Evolutionary conservation across 2,113 vertebrate species (phyloP).

Genomic region (Morphnarchus princeps): DNA sequence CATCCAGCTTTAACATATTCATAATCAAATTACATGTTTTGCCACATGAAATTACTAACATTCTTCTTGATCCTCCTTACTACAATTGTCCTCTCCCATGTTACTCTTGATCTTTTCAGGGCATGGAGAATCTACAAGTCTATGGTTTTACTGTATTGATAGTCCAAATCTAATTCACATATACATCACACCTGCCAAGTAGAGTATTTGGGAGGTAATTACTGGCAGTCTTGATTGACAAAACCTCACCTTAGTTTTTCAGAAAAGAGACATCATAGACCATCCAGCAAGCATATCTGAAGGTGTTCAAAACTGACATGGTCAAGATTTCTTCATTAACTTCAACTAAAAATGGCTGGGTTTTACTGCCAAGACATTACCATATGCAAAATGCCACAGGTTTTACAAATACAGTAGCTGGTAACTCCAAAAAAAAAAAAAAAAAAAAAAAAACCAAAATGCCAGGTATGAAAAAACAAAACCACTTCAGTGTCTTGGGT

Average conservation of each 20-base stretch:
- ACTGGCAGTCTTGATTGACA: background rate
- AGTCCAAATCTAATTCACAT: background rate
- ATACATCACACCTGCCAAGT: background rate
- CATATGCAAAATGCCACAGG: background rate
- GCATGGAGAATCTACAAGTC: background rate
- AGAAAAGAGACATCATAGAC: background rate
- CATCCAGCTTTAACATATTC: background rate
- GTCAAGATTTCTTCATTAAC: background rate
- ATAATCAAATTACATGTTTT: background rate
- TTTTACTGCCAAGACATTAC: background rate
- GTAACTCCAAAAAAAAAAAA: background rate
- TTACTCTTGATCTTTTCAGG: background rate
- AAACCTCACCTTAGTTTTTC: background rate
- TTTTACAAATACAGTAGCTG: background rate
- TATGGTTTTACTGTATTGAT: background rate
- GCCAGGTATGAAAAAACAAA: background rate
- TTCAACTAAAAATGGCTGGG: background rate
- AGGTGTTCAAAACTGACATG: background rate
- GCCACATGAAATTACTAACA: background rate
- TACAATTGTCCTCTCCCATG: background rate
- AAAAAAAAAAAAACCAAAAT: background rate
- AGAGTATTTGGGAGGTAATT: background rate
- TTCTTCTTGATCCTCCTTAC: background rate
- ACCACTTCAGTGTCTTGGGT: background rate
- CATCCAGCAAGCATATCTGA: background rate